Base-by-base conservation (phyloP, 1,140 invertebrate genomes). In the Zaprionus davidi region DNA sequence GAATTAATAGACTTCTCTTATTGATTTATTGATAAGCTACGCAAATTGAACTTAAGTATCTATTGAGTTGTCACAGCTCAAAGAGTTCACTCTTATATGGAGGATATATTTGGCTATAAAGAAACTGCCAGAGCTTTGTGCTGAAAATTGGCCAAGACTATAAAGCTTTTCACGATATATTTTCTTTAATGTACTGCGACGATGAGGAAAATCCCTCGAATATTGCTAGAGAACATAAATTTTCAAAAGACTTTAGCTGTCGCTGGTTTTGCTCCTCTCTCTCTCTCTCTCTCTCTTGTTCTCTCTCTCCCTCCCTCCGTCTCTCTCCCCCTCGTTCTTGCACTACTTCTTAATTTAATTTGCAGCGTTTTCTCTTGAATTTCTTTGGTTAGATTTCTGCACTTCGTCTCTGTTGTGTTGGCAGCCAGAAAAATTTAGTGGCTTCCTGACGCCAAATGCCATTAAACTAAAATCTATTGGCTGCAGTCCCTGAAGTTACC, bases 391-490 rank as follows among this genome's bases (percentile, higher is more conserved):
- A 17, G 2, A 59, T 20, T 60, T 36, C 44, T 70, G 66, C 31
- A 51, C 41, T 64, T 65, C n/a, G 58, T 31, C 17, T 3, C 17
- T 41, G 20, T 20, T 2, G 22, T 56, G 57, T 51, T 62, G 58
- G 38, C 58, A 68, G 26, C 34, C 20, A 31, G 2, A 7, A 24
- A 15, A 68, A 76, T 76, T 76, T 66, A 65, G 44, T 44, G 65
- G 56, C 55, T 76, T 76, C 46, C 55, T 55, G 53, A 71, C 60
- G 62, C 73, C 69, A 76, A 76, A 76, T 76, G 69, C 60, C 41
- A 71, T 66, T 76, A 76, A 36, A 76, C 53, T 71, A 66, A 71
- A 72, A 76, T 76, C 71, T 76, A 71, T 70, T 70, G 72, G 69
- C 67, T 71, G 72, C 72, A 64, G 67, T 75, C 67, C 69, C 72